Percentiles rank a stretch among this genome's conserved stretches.
phyloP scores from a whole-genome alignment of 2,888 invertebrate genomes.

The Drosophila borealis region DNA sequence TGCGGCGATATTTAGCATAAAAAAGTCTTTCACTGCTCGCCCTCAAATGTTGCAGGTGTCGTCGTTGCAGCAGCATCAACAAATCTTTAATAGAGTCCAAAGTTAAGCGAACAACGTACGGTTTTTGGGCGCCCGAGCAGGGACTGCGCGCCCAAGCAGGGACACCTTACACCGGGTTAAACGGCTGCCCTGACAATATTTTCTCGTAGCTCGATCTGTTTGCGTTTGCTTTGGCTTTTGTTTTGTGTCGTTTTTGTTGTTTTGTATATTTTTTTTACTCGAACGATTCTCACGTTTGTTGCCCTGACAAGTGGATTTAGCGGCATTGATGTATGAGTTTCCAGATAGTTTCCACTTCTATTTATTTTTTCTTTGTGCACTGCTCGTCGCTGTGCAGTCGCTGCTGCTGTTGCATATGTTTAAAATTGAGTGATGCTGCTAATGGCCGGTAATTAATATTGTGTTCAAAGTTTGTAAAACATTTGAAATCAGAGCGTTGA shows the following conservation, averaged over 20 bases:
- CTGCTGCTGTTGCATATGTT: constrained; percentile 62
- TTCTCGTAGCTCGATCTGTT: constrained; percentile 66
- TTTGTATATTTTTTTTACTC: constrained; percentile 22
- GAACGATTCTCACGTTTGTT: constrained; percentile 78
- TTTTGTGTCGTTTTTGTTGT: constrained; percentile 40
- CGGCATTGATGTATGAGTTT: constrained; percentile 79
- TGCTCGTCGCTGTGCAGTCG: constrained; percentile 15
- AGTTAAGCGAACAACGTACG: constrained; percentile 21
- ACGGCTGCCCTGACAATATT: constrained; percentile 78
- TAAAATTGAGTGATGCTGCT: constrained; percentile 75
- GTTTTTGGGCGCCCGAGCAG: not conserved
- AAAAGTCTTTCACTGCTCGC: constrained; percentile 73
- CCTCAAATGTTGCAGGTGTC: constrained; percentile 72
- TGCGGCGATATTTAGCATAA: constrained; percentile 76
- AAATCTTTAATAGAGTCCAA: constrained; percentile 58
- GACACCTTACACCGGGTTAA: constrained; percentile 57
- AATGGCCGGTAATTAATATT: constrained; percentile 74
- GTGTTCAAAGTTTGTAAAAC: constrained; percentile 31
- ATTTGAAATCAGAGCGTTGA: constrained; percentile 47
- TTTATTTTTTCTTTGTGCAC: constrained; percentile 5
- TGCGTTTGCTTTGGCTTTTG: constrained; percentile 64
- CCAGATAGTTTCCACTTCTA: constrained; percentile 70
- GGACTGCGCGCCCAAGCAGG: constrained; percentile 14
- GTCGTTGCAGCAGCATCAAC: constrained; percentile 42
- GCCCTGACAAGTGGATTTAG: constrained; percentile 79